Conservation (phyloP, 2,113 vertebrate genomes). For the Tetraodon nigroviridis region DNA sequence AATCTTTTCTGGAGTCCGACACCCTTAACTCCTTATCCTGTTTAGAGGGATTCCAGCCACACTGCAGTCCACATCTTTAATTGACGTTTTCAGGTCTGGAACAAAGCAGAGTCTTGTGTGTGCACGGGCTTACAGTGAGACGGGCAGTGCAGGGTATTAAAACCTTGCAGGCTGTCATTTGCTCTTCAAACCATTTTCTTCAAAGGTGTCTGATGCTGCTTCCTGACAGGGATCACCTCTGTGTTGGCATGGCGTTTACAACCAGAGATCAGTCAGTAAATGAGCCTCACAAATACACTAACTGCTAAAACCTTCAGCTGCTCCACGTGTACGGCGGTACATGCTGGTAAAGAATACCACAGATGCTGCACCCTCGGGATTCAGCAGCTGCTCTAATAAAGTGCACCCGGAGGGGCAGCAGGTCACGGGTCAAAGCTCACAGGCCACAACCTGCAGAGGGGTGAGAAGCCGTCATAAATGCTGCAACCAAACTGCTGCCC, state of each 20-base stretch:
- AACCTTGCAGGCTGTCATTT: slow-evolving; percentile 22
- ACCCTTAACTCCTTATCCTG: slow-evolving; percentile 22
- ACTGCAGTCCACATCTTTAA: not conserved
- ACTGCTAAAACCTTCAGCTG: not conserved
- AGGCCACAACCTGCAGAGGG: slow-evolving; percentile 51
- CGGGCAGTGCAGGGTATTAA: slow-evolving; percentile 17
- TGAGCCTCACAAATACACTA: slow-evolving; percentile 1
- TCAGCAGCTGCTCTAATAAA: slow-evolving; percentile 64
- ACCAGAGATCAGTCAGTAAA: slow-evolving; percentile 13
- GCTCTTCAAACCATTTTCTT: slow-evolving; percentile 43
- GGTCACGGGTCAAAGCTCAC: slow-evolving; percentile 45
- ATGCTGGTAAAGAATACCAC: slow-evolving; percentile 20
- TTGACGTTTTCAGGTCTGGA: slow-evolving; percentile 24
- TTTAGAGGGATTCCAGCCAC: not conserved
- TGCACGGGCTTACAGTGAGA: not conserved
- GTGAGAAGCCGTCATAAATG: slow-evolving; percentile 27
- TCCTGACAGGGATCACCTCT: not conserved
- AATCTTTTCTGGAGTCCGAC: slow-evolving; percentile 10
- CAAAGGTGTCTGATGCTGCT: not conserved
- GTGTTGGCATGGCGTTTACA: slow-evolving; percentile 6
- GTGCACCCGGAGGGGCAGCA: slow-evolving; percentile 3
- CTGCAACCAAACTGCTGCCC: slow-evolving; percentile 29
- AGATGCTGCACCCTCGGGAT: slow-evolving; percentile 23
- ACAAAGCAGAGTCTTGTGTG: slow-evolving; percentile 39
- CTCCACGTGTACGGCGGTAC: not conserved